Base-by-base conservation (phyloP, 1,140 invertebrate genomes). In the Elymnias hypermnestra region DNA sequence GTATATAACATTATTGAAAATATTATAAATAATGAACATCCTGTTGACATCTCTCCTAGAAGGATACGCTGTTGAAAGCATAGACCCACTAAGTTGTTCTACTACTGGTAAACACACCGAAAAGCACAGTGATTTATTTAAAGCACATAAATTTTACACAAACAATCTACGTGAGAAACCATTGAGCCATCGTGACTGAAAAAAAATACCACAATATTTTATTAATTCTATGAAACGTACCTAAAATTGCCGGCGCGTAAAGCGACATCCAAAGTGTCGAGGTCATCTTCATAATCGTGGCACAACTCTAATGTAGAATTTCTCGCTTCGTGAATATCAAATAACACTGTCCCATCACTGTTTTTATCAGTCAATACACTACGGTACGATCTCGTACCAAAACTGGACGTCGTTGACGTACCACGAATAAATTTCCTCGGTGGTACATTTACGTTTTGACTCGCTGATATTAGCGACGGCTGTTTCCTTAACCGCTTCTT, bases 181-280 rank as follows among this genome's bases (percentile, higher is more conserved):
- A n/a, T n/a, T n/a, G n/a, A n/a, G n/a, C n/a, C n/a, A n/a, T n/a
- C n/a, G n/a, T n/a, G n/a, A n/a, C n/a, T n/a, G n/a, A n/a, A n/a
- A n/a, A n/a, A n/a, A n/a, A n/a, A n/a, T n/a, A n/a, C n/a, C n/a
- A n/a, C n/a, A n/a, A n/a, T n/a, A n/a, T n/a, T n/a, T n/a, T n/a
- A n/a, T 6, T 29, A 6, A 12, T n/a, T n/a, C 8, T 9, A n/a
- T 29, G 2, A 33, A 12, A 62, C 53, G 56, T 69, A 85, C 82
- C 82, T 85, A 74, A 85, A 85, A 57, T 85, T 85, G 41, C 82
- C 82, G 55, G 79, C 82, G 72, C 82, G 77, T 52, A 83, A 67
- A 31, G 79, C 78, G 17, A 85, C 61, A 37, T 78, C 70, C 46
- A 85, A 60, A 41, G 77, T 81, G 55, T 85, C 82, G 64, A 83